Percentiles rank a stretch among this genome's conserved stretches.
These are phyloP conservation scores for Rousettus madagascariensis DNA, from an alignment of 2,797 vertebrate genomes.

Conservation along the genomic window DNA sequence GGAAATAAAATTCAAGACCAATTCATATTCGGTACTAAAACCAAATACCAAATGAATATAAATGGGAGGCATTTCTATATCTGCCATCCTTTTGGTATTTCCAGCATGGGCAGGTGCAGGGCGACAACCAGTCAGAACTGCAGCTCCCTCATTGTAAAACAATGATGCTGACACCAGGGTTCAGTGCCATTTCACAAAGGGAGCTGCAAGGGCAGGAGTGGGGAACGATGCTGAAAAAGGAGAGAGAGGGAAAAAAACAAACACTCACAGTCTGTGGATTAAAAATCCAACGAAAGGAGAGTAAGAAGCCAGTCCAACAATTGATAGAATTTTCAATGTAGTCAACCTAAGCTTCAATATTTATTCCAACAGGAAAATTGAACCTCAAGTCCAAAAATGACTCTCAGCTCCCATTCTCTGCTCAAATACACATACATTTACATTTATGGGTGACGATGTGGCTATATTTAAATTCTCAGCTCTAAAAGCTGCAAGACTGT, in stretches of 20 bases:
- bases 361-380: slow-evolving; percentile 69
- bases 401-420: slow-evolving; percentile 49
- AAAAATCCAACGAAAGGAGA: slow-evolving; percentile 63
- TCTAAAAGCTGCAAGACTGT: slow-evolving; percentile 33
- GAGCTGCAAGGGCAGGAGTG: not conserved
- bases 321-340: slow-evolving; percentile 49
- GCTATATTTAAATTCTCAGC: slow-evolving; percentile 68
- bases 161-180: not conserved
- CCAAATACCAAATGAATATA: slow-evolving; percentile 69
- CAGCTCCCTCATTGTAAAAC: not conserved
- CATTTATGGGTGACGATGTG: slow-evolving; percentile 66
- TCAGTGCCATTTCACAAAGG: slow-evolving; percentile 42
- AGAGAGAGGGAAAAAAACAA: slow-evolving; percentile 25
- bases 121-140: not conserved
- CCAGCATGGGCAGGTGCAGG: slow-evolving; percentile 43
- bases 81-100: slow-evolving; percentile 70
- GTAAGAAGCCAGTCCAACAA: slow-evolving; percentile 38
- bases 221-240: slow-evolving; percentile 1
- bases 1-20: slow-evolving; percentile 70
- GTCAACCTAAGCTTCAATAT: slow-evolving; percentile 65
- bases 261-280: slow-evolving; percentile 41
- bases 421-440: slow-evolving; percentile 48
- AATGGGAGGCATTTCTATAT: slow-evolving; percentile 59
- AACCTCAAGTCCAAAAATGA: slow-evolving; percentile 52
- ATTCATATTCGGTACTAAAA: slow-evolving; percentile 39